phyloP scores from a whole-genome alignment of 2,113 vertebrate species.

The Cheirogaleus medius region DNA sequence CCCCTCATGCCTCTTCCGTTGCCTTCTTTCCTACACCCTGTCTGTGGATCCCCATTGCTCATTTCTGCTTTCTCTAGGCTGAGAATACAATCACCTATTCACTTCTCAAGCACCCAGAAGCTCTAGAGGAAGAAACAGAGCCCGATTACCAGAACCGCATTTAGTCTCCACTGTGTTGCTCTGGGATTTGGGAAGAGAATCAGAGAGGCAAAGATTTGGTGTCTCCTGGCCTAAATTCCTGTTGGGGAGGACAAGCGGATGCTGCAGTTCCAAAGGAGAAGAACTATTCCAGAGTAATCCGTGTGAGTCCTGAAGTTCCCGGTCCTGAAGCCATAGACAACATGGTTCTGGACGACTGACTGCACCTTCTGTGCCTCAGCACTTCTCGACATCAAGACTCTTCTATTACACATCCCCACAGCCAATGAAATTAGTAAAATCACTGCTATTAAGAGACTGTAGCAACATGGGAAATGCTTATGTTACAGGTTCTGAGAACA shows the following conservation, averaged over 20 bases:
- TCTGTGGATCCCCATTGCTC: not conserved
- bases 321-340: not conserved
- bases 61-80: constrained; percentile 29
- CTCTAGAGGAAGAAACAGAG: constrained; percentile 15
- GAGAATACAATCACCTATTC: constrained; percentile 72
- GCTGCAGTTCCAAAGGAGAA: not conserved
- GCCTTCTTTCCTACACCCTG: not conserved
- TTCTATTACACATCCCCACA: not conserved
- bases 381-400: not conserved
- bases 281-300: not conserved
- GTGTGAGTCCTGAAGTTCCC: not conserved
- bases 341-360: not conserved
- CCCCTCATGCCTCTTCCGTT: not conserved
- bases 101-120: constrained; percentile 60
- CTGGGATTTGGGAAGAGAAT: not conserved
- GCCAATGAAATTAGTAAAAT: not conserved
- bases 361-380: not conserved
- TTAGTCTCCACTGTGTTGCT: not conserved
- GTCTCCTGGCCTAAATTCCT: not conserved
- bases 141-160: constrained; percentile 36
- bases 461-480: not conserved
- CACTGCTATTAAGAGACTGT: not conserved
- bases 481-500: not conserved
- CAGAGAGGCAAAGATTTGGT: not conserved
- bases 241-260: not conserved